These are phyloP conservation scores for Nicator chloris DNA, from an alignment of 2,113 vertebrate genomes.

Conservation along the genomic window DNA sequence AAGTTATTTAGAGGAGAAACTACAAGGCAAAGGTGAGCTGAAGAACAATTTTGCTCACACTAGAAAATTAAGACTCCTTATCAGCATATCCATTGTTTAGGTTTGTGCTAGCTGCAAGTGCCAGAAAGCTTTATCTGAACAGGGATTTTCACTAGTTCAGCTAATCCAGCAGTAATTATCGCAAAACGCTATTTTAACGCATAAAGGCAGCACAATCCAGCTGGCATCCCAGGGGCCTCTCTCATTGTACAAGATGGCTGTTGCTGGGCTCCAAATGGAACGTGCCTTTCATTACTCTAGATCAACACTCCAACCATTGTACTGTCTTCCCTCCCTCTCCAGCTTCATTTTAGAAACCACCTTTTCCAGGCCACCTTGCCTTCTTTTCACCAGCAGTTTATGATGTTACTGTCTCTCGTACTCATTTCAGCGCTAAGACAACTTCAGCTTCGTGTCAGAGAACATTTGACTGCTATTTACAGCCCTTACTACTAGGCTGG, in stretches of 20 bases:
- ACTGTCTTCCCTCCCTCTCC: background rate
- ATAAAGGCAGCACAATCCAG: conserved; percentile 43
- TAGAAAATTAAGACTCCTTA: conserved; percentile 32
- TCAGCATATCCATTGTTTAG: conserved; percentile 25
- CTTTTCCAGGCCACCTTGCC: background rate
- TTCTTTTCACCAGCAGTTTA: background rate
- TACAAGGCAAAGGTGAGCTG: background rate
- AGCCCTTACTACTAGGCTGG: background rate
- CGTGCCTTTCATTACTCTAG: background rate
- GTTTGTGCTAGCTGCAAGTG: background rate
- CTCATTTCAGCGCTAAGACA: background rate
- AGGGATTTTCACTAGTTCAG: conserved; percentile 17
- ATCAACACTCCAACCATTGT: background rate
- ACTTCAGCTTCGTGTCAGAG: background rate
- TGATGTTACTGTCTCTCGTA: background rate
- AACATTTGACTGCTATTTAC: background rate
- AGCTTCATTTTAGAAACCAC: background rate
- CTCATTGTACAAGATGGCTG: conserved; percentile 11
- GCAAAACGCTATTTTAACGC: conserved; percentile 15
- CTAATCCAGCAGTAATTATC: conserved; percentile 31
- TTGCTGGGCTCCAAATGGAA: background rate
- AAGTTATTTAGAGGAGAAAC: background rate
- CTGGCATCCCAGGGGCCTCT: conserved; percentile 7
- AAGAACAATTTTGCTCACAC: background rate
- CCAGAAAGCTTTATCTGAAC: conserved; percentile 25